Percentiles rank a stretch among this genome's conserved stretches.
phyloP scores from a whole-genome alignment of 2,113 vertebrate species.

The Xiphophorus hellerii region DNA sequence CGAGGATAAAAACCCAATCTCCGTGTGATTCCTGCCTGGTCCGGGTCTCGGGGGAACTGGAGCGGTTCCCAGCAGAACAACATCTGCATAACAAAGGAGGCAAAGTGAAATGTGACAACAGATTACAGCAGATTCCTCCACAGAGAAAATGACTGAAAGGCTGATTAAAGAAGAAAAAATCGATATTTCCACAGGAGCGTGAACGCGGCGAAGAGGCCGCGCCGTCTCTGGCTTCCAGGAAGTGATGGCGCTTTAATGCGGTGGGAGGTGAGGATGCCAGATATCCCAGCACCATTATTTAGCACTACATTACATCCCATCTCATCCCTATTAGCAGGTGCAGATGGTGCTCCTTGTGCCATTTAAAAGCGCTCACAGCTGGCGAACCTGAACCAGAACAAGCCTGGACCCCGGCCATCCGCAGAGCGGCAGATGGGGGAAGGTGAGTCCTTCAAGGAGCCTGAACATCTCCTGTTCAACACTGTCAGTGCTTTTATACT shows the following conservation, averaged over 20 bases:
- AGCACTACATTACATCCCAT: slow-evolving; percentile 72
- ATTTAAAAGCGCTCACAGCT: slow-evolving; percentile 69
- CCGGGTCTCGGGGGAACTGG: background rate
- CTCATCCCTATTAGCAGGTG: slow-evolving; percentile 65
- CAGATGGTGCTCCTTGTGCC: slow-evolving; percentile 68
- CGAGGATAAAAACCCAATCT: background rate
- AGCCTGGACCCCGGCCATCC: slow-evolving; percentile 62
- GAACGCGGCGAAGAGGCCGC: slow-evolving; percentile 47
- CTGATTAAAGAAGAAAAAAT: slow-evolving; percentile 19
- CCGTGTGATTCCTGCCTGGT: background rate
- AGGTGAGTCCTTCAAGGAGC: slow-evolving; percentile 28
- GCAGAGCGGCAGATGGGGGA: slow-evolving; percentile 54
- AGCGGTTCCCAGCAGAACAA: background rate
- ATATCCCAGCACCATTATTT: slow-evolving; percentile 64
- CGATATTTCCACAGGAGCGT: slow-evolving; percentile 21
- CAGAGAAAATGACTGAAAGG: slow-evolving; percentile 16
- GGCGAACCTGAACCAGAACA: slow-evolving; percentile 45
- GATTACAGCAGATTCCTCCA: background rate
- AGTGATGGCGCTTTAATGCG: slow-evolving; percentile 51
- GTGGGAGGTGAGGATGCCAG: slow-evolving; percentile 52
- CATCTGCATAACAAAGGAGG: background rate
- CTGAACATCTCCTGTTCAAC: background rate
- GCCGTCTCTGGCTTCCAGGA: slow-evolving; percentile 52
- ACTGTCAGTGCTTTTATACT: background rate
- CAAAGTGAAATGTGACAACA: background rate